Evolutionary conservation across 2,113 vertebrate species (phyloP), one percentile per base, ranked within the genome.

Genomic region (Protomyctophum bolini): DNA sequence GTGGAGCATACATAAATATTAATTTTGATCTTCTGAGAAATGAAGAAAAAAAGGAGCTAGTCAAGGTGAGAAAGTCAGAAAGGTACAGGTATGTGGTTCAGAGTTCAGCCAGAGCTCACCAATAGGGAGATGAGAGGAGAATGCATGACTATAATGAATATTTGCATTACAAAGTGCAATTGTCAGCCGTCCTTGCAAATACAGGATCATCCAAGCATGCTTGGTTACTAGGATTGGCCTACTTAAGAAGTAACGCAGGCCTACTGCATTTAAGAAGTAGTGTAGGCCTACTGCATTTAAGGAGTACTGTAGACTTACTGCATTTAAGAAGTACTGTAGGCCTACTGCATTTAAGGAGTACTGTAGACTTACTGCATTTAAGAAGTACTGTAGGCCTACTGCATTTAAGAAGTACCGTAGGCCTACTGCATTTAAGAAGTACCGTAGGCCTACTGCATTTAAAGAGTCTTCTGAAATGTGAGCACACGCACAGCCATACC

Each of bases 51-150:
- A 7, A 58, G 55, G 11, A 59, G 67, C 62, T 58, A 7, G 29
- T 41, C 10, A 59, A 66, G 56, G 63, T 59, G 77, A 77, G 72
- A 57, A 70, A 48, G 46, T 46, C 7, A 50, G 14, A 51, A 60
- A 45, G 65, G 77, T 47, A 58, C 54, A 70, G 75, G 72, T 63
- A 21, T 21, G 33, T 50, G 62, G 62, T 66, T 69, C 68, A 65
- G 62, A 84, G 62, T 66, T 69, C 68, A 65, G 62, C 82, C 28
- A 64, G 70, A 64, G 67, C 83, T 80, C 70, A 73, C 54, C 74
- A 76, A 81, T 83, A 46, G 64, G 60, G 68, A 73, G 76, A 68
- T 71, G 15, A 77, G 69, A 58, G 10, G 56, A 49, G 65, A 45
- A 80, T 63, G 61, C 52, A 78, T 6, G 33, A 41, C 33, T 41